These are phyloP conservation scores for Saccopteryx bilineata DNA, from an alignment of 2,113 vertebrate genomes.

Conservation along the genomic window DNA sequence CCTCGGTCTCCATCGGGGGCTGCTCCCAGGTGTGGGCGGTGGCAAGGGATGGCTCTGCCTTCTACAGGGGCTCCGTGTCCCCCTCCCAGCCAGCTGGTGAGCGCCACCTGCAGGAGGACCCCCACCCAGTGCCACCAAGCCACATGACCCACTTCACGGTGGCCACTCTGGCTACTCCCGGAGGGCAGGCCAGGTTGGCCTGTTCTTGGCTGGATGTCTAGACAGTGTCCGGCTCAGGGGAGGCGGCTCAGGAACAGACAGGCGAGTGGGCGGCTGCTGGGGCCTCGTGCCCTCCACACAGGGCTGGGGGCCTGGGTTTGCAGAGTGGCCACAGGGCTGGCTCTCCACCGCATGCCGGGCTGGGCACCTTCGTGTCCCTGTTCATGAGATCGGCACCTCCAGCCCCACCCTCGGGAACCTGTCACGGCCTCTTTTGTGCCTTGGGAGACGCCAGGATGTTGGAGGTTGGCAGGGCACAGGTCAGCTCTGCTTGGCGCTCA, in stretches of 20 bases:
- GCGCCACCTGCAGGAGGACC: not conserved
- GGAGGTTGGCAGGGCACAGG: not conserved
- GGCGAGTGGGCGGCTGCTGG: not conserved
- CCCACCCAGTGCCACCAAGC: rapidly evolving
- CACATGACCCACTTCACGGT: not conserved
- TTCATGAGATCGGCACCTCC: not conserved
- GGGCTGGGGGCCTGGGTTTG: not conserved
- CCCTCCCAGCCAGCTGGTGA: conserved; percentile 93
- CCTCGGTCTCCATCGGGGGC: conserved; percentile 94
- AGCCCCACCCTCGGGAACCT: not conserved
- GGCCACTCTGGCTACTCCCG: rapidly evolving
- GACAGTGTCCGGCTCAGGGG: not conserved
- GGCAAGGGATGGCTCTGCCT: conserved; percentile 95
- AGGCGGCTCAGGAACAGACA: not conserved
- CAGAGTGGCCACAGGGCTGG: not conserved
- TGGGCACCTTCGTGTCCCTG: not conserved
- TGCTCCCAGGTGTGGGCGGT: conserved; percentile 96
- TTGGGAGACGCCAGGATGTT: not conserved
- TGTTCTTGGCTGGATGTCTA: not conserved
- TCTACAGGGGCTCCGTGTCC: conserved; percentile 96
- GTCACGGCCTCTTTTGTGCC: rapidly evolving
- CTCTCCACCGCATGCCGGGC: rapidly evolving
- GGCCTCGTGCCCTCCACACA: rapidly evolving
- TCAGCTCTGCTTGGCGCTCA: not conserved
- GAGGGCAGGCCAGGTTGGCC: not conserved